A percentile compares a stretch with the other conserved stretches of the same genome.
phyloP scores from a whole-genome alignment of 1,140 invertebrate species.

The Popillia japonica region DNA sequence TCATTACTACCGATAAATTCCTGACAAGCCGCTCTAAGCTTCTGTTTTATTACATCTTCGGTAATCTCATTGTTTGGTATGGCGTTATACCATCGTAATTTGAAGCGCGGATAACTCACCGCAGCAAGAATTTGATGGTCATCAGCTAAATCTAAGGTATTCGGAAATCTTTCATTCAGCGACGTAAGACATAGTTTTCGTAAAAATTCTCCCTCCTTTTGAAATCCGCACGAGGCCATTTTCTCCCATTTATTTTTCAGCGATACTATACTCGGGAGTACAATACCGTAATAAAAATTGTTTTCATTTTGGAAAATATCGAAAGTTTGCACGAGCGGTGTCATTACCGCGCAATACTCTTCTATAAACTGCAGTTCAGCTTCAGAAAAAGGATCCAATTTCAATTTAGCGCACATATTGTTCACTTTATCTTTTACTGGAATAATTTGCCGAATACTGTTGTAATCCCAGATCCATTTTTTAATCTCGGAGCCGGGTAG shows the following conservation, averaged over 20 bases:
- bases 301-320: neutral
- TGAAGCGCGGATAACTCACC: neutral
- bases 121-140: neutral
- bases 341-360: slow-evolving; percentile 22
- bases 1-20: neutral
- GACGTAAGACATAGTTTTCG: neutral
- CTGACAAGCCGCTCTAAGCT: neutral
- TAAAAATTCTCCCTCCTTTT: neutral
- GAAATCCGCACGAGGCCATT: neutral
- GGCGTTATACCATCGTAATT: neutral
- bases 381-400: neutral
- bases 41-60: neutral
- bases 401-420: neutral
- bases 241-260: slow-evolving; percentile 16
- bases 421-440: slow-evolving; percentile 4
- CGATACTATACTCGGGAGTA: neutral
- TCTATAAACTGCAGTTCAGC: slow-evolving; percentile 9
- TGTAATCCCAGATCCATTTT: neutral
- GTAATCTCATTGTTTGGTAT: neutral
- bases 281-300: slow-evolving; percentile 1
- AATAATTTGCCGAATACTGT: neutral
- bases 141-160: neutral
- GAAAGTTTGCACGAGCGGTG: neutral
- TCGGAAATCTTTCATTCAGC: neutral
- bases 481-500: neutral